Base-by-base conservation (phyloP, 2,797 vertebrate species). In the Galaxias olidus region DNA sequence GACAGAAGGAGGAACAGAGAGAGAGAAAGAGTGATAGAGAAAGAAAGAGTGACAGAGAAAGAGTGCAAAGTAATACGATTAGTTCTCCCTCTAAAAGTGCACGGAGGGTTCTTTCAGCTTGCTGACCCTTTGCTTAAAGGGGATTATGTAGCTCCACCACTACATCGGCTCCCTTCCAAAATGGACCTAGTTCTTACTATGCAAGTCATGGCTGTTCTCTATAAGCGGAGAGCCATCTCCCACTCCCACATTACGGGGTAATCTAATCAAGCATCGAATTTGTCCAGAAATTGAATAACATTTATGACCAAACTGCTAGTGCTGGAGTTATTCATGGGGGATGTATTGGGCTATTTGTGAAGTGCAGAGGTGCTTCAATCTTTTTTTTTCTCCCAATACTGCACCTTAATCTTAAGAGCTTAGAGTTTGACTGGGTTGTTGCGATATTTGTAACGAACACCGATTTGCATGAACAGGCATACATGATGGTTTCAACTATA, bases 211-310 rank as follows among this genome's bases (percentile, higher is more conserved):
- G 11, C 11, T 4, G 10, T 11, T 61, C 49, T 41, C 20, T 10
- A 30, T n/a, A 47, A 50, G 60, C 30, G 30, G 43, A 59, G 57
- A 13, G 8, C 10, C 0, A 17, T 43, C 50, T 51, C 17, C 30
- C 59, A 61, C 47, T 51, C n/a, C 30, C 48, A 51, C 60, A 42
- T 15, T 13, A 20, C n/a, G 20, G 14, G 18, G 13, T 11, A 41
- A 49, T 51, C 60, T 30, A 61, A 61, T 61, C 60, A 61, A n/a
- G 20, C 48, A 12, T 42, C 14, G 48, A 61, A 61, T 51, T 50
- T 51, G 50, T 61, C 14, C 41, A 8, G n/a, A 51, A 43, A 43
- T 17, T 61, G 47, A 51, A 51, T 20, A 61, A 61, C 57, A 61
- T 49, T 60, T 15, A 49, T 50, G 46, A 1, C 46, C 41, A 4